Percentiles rank a stretch among this genome's conserved stretches.
Conservation (phyloP, 1,140 invertebrate genomes). For the Cydia fagiglandana region DNA sequence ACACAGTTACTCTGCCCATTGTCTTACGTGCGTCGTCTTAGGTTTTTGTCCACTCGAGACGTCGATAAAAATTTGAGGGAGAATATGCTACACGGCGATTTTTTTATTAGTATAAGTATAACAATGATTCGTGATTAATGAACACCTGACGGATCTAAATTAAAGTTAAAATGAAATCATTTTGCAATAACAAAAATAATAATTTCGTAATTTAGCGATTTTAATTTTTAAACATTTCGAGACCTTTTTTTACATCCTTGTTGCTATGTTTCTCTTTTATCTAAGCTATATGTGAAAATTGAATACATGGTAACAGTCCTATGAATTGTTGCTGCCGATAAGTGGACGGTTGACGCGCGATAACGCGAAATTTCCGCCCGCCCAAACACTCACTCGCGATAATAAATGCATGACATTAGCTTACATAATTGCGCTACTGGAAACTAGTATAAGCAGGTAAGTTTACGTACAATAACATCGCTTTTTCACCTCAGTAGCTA, state of each 20-base stretch:
- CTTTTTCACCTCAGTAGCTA: neutral
- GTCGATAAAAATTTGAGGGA: conserved; percentile 42
- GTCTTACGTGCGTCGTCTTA: conserved; percentile 38
- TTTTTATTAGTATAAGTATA: no score
- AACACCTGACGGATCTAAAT: no score
- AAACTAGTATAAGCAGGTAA: neutral
- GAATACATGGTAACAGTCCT: no score
- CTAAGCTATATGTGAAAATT: neutral
- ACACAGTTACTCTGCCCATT: conserved; percentile 51
- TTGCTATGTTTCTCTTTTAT: no score
- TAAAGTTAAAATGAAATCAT: no score
- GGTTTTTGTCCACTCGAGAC: conserved; percentile 46
- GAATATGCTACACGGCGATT: conserved; percentile 16
- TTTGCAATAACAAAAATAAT: no score
- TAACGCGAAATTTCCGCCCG: neutral
- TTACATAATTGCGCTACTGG: neutral
- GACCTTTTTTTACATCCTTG: no score
- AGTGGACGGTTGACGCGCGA: neutral
- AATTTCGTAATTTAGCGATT: no score
- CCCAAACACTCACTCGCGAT: conserved; percentile 16
- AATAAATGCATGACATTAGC: conserved; percentile 11
- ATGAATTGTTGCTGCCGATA: neutral
- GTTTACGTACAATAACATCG: no score
- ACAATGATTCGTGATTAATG: no score
- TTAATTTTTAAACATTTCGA: no score